Conservation (phyloP, 2,113 vertebrate species). For the Azemiops feae region DNA sequence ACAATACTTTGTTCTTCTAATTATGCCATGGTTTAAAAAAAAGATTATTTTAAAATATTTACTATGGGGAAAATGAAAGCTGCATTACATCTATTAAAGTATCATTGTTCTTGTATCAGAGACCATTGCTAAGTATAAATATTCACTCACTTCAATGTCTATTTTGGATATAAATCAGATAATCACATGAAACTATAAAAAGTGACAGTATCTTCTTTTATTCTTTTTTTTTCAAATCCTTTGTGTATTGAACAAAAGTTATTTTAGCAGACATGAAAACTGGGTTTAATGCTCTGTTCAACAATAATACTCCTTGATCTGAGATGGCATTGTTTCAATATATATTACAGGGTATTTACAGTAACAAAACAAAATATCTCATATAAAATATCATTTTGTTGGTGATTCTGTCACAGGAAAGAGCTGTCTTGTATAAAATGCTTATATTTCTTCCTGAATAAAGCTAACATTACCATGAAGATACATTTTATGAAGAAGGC, state of each 20-base stretch:
- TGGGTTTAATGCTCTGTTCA: background rate
- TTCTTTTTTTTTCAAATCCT: background rate
- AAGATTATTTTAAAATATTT: background rate
- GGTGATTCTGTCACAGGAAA: background rate
- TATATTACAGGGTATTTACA: background rate
- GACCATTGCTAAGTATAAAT: background rate
- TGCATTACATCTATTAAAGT: background rate
- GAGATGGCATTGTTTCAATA: background rate
- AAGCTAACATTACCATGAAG: background rate
- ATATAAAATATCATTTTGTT: too few relatives aligned
- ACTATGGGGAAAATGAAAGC: background rate
- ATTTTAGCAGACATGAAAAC: background rate
- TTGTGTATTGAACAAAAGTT: background rate
- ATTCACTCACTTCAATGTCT: too few relatives aligned
- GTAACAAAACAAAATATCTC: background rate
- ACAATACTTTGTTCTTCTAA: background rate
- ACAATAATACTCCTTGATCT: background rate
- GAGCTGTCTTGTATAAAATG: background rate
- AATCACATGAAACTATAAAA: background rate
- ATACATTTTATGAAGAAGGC: background rate
- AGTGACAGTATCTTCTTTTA: background rate
- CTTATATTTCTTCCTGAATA: background rate
- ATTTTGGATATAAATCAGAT: background rate
- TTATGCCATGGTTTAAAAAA: background rate
- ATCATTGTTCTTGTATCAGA: background rate